Evolutionary conservation across 2,113 vertebrate species (phyloP).

Genomic region (Colaptes auratus): DNA sequence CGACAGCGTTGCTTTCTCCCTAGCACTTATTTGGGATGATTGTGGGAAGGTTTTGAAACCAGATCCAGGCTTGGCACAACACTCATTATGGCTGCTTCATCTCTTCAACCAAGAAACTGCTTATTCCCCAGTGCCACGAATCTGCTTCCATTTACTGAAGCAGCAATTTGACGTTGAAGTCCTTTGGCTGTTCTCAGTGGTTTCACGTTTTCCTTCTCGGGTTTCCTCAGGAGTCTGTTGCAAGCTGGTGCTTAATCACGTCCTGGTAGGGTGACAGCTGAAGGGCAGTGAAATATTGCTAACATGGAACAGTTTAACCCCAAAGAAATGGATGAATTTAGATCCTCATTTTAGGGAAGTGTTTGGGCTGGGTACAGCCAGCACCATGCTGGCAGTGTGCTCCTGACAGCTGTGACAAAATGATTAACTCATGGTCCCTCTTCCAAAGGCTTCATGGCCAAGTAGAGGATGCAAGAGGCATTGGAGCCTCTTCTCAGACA

Average conservation of each 20-base stretch:
- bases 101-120: background rate
- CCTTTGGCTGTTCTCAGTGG: background rate
- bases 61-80: conserved; percentile 18
- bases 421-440: background rate
- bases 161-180: background rate
- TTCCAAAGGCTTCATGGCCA: background rate
- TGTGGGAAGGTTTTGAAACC: conserved; percentile 39
- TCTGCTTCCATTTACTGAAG: conserved; percentile 44
- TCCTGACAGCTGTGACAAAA: background rate
- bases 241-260: background rate
- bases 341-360: background rate
- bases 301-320: background rate
- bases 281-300: background rate
- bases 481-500: background rate
- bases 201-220: background rate
- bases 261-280: background rate
- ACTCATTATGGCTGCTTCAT: conserved; percentile 28
- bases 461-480: conserved; percentile 15
- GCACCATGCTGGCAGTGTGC: background rate
- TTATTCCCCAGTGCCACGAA: conserved; percentile 8
- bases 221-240: background rate
- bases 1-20: background rate
- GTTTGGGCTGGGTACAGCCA: background rate
- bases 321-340: background rate
- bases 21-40: conserved; percentile 4